phyloP scores from a whole-genome alignment of 2,113 vertebrate genomes.

The Acanthochromis polyacanthus region DNA sequence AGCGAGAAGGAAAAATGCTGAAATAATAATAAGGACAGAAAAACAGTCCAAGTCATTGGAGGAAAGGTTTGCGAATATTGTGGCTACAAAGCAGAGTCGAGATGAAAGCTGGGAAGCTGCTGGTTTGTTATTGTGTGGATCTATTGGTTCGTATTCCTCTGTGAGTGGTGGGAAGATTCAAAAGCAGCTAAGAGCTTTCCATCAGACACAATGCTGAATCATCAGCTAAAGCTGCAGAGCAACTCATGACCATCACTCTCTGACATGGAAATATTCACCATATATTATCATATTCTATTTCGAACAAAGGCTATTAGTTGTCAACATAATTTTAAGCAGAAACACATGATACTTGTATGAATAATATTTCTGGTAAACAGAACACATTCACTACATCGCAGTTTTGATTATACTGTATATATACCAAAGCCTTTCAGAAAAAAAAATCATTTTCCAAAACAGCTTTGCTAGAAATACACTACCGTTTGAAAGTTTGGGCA shows the following conservation, averaged over 20 bases:
- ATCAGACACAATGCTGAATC: slow-evolving; percentile 64
- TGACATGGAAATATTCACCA: background rate
- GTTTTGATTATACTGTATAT: too few species aligned
- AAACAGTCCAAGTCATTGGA: background rate
- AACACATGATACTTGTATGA: too few species aligned
- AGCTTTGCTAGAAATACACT: too few species aligned
- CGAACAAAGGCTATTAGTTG: too few species aligned
- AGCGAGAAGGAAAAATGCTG: background rate
- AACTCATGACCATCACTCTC: slow-evolving; percentile 16
- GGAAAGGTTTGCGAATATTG: background rate
- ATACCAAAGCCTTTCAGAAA: too few species aligned
- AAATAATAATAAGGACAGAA: slow-evolving; percentile 8
- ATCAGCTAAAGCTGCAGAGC: slow-evolving; percentile 60
- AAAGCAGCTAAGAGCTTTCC: slow-evolving; percentile 66
- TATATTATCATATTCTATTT: too few species aligned
- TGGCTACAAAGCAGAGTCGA: background rate
- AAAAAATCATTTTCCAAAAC: too few species aligned
- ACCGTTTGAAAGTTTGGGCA: too few species aligned
- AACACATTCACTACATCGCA: too few species aligned
- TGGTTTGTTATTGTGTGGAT: slow-evolving; percentile 19
- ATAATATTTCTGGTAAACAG: too few species aligned
- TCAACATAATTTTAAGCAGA: too few species aligned
- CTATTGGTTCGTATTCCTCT: slow-evolving; percentile 34
- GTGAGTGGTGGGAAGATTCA: slow-evolving; percentile 49
- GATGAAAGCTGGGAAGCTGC: slow-evolving; percentile 7